A percentile compares a stretch with the other conserved stretches of the same genome.
These are phyloP conservation scores for Spongilla lacustris DNA, from an alignment of 37 sponge, comb jelly and placozoan species.

Conservation along the genomic window DNA sequence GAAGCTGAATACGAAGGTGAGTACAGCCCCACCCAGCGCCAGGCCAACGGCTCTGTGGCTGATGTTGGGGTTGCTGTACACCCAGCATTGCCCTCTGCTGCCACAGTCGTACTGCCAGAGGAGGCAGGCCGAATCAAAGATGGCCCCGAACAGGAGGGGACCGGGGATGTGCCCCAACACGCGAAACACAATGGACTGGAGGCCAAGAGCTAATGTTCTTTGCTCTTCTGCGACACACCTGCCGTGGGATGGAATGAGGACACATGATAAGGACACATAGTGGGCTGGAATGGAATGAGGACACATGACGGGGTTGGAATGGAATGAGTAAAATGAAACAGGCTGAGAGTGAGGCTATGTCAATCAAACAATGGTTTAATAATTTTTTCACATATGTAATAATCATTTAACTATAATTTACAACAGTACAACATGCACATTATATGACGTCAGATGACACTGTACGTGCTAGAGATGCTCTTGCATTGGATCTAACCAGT, in stretches of 20 bases:
- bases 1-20: background rate
- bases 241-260: background rate
- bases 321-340: too few relatives aligned
- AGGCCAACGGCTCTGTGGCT: conserved; percentile 27
- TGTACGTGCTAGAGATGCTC: too few relatives aligned
- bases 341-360: too few relatives aligned
- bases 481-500: too few relatives aligned
- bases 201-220: conserved; percentile 67
- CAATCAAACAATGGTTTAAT: too few relatives aligned
- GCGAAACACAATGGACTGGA: conserved; percentile 65
- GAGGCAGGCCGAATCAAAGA: conserved; percentile 70
- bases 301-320: background rate
- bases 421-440: too few relatives aligned
- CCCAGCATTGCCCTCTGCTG: conserved; percentile 76
- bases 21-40: background rate
- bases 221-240: conserved; percentile 85
- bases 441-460: too few relatives aligned
- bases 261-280: too few relatives aligned
- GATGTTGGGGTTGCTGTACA: conserved; percentile 55
- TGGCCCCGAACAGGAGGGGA: conserved; percentile 71
- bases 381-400: too few relatives aligned
- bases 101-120: conserved; percentile 64
- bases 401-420: too few relatives aligned
- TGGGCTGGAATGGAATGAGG: background rate
- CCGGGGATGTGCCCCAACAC: conserved; percentile 78